Percentiles rank a stretch among this genome's conserved stretches.
Evolutionary conservation across 2,888 invertebrate species (phyloP).

Genomic region (Hypomecis punctinalis): DNA sequence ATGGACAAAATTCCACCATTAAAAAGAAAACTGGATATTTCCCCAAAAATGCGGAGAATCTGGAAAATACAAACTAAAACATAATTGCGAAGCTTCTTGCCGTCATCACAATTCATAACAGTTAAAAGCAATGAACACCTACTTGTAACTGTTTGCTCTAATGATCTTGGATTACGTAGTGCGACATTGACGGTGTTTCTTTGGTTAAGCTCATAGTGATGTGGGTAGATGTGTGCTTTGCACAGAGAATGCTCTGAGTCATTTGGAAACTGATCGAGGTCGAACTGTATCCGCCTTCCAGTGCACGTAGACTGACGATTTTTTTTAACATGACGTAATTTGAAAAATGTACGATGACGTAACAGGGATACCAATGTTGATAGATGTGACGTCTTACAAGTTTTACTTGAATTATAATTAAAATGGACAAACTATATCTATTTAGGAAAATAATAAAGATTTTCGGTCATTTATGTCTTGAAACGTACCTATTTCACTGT

Average conservation of each 20-base stretch:
- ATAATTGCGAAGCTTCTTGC: too few relatives aligned
- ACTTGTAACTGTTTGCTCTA: conserved; percentile 20
- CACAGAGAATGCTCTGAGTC: conserved; percentile 55
- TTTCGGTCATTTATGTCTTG: too few relatives aligned
- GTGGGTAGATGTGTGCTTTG: conserved; percentile 53
- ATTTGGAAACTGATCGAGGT: conserved; percentile 71
- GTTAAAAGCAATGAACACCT: neutral
- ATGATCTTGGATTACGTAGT: conserved; percentile 23
- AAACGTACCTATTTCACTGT: too few relatives aligned
- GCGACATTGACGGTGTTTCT: conserved; percentile 21
- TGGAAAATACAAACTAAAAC: too few relatives aligned
- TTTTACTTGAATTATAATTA: neutral
- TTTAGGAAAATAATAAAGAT: too few relatives aligned
- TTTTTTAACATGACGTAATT: conserved; percentile 53
- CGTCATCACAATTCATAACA: conserved; percentile 1
- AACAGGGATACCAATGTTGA: conserved; percentile 2
- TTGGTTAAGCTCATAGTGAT: conserved; percentile 24
- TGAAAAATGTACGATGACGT: conserved; percentile 6
- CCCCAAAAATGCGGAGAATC: too few relatives aligned
- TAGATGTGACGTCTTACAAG: neutral
- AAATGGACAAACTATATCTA: too few relatives aligned
- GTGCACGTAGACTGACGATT: conserved; percentile 45
- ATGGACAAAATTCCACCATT: too few relatives aligned
- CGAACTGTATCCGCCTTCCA: conserved; percentile 68
- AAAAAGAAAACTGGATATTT: too few relatives aligned